A percentile compares a stretch with the other conserved stretches of the same genome.
Evolutionary conservation across 1,140 invertebrate species (phyloP).

Genomic region (Ridgeia piscesae): DNA sequence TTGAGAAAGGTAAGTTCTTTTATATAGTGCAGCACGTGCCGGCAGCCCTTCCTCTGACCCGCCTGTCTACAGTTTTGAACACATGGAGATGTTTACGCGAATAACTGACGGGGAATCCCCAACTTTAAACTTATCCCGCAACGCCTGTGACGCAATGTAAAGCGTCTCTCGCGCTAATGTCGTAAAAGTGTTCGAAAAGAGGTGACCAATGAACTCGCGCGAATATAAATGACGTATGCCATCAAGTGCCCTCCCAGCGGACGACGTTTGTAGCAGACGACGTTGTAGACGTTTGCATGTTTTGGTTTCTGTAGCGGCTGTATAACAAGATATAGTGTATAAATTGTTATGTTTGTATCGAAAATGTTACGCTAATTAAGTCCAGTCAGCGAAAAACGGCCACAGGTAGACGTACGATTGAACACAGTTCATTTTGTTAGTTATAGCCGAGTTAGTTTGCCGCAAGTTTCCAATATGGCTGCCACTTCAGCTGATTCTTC

Average conservation of each 20-base stretch:
- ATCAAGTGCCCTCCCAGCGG: neutral
- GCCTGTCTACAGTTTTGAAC: neutral
- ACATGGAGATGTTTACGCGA: neutral
- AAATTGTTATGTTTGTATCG: neutral
- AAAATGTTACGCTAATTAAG: neutral
- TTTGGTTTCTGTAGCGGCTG: neutral
- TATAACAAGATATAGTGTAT: neutral
- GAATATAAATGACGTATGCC: neutral
- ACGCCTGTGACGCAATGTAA: neutral
- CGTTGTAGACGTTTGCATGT: neutral
- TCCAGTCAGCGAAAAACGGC: neutral
- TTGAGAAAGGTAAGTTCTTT: no score
- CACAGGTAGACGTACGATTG: neutral
- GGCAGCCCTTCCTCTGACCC: no score
- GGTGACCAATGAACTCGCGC: slow-evolving; percentile 3
- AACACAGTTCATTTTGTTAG: neutral
- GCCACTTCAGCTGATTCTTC: neutral
- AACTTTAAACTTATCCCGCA: neutral
- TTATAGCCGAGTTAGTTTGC: neutral
- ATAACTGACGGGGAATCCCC: neutral
- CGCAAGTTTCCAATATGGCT: slow-evolving; percentile 4
- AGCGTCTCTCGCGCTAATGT: neutral
- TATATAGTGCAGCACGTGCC: no score
- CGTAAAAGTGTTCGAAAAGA: slow-evolving; percentile 5
- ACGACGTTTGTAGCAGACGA: slow-evolving; percentile 3